Conservation (phyloP, 1,140 invertebrate genomes). For the Caenorhabditis tropicalis region DNA sequence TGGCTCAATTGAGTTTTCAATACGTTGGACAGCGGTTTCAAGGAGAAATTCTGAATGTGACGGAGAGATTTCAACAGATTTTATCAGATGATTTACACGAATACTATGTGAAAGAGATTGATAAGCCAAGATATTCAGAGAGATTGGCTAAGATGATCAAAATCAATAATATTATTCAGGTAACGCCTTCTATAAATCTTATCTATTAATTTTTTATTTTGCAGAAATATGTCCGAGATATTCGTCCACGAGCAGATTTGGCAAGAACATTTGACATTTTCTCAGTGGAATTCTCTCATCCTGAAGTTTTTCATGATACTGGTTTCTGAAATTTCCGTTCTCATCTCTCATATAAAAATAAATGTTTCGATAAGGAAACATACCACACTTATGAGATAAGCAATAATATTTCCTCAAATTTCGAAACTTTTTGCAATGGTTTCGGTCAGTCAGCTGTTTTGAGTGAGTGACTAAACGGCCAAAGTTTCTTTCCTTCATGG, state of each 20-base stretch:
- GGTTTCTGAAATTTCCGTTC: background rate
- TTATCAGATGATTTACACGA: background rate
- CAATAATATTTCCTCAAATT: no score
- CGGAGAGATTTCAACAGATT: background rate
- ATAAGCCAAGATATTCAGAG: background rate
- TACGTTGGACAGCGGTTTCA: background rate
- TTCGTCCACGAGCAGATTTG: background rate
- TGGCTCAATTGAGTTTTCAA: background rate
- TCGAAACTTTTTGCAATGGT: no score
- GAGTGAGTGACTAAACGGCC: no score
- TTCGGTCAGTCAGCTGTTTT: no score
- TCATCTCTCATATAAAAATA: no score
- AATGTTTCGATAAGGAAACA: no score
- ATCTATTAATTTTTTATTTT: background rate
- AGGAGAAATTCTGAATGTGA: background rate
- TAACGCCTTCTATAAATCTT: background rate
- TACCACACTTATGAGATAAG: no score
- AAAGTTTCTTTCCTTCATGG: no score
- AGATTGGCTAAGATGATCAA: background rate
- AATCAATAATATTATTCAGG: slow-evolving; percentile 21
- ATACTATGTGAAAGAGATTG: background rate
- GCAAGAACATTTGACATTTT: slow-evolving; percentile 21
- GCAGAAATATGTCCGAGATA: background rate
- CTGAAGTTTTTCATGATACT: slow-evolving; percentile 7
- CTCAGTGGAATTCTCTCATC: slow-evolving; percentile 29